Conservation (phyloP, 2,113 vertebrate genomes). For the chimpanzee (Pan troglodytes) region DNA sequence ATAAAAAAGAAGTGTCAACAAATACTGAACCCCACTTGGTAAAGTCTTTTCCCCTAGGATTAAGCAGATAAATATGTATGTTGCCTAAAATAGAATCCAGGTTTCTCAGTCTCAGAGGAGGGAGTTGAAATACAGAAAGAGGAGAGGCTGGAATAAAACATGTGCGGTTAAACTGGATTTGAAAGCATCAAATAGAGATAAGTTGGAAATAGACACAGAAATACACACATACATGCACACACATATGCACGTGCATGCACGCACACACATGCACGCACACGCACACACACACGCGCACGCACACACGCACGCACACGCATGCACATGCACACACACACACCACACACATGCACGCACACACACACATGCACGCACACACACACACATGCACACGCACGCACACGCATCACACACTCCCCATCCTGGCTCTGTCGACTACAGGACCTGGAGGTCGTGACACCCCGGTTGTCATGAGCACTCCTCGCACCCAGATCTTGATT, state of each 20-base stretch:
- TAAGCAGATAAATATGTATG: neutral
- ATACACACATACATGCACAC: neutral
- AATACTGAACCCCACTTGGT: neutral
- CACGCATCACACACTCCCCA: neutral
- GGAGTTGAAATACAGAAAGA: neutral
- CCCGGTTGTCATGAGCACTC: neutral
- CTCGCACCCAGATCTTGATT: neutral
- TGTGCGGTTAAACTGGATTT: neutral
- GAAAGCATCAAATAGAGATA: neutral
- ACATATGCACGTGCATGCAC: too few species aligned
- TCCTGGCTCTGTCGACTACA: neutral
- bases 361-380: too few species aligned
- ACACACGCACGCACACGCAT: fast-evolving
- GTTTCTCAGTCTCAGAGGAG: neutral
- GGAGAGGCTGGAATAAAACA: neutral
- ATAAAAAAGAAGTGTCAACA: neutral
- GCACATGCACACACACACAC: fast-evolving
- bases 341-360: neutral
- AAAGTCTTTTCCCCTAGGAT: neutral
- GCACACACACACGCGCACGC: fast-evolving
- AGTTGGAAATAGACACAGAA: neutral
- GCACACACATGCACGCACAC: fast-evolving
- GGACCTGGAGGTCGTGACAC: neutral
- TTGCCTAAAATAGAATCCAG: neutral
- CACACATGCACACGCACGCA: fast-evolving